Evolutionary conservation across 1,140 invertebrate species (phyloP).

Genomic region (Coelopa frigida): DNA sequence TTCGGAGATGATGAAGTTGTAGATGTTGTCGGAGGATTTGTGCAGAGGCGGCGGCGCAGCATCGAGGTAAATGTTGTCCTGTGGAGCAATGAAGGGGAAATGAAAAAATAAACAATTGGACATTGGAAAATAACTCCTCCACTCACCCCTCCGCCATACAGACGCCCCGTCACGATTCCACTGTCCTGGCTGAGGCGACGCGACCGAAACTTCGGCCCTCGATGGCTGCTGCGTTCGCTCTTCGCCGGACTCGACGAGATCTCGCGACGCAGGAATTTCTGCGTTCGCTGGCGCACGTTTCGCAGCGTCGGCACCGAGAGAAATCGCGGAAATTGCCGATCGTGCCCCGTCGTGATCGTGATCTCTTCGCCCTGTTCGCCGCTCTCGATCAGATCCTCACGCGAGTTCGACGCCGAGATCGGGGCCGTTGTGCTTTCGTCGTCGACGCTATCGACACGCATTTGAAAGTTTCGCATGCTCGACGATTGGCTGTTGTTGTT

Average conservation of each 20-base stretch:
- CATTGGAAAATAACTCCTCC: not conserved
- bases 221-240: constrained; percentile 28
- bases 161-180: constrained; percentile 35
- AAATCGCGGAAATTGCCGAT: constrained; percentile 31
- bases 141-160: constrained; percentile 32
- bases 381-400: constrained; percentile 32
- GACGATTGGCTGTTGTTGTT: not conserved
- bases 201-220: constrained; percentile 20
- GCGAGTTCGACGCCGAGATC: constrained; percentile 35
- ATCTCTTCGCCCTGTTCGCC: no score
- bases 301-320: constrained; percentile 36
- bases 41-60: constrained; percentile 2
- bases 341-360: constrained; percentile 18
- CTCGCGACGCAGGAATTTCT: constrained; percentile 18
- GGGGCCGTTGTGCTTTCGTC: constrained; percentile 37
- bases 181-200: constrained; percentile 38
- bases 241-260: constrained; percentile 40
- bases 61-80: constrained; percentile 9
- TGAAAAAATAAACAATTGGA: not conserved
- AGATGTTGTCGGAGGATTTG: constrained; percentile 14
- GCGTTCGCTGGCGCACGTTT: constrained; percentile 18
- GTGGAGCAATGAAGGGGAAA: not conserved
- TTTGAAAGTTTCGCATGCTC: constrained; percentile 22
- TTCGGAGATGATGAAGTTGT: constrained; percentile 11
- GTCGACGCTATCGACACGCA: constrained; percentile 36